Base-by-base conservation (phyloP, 2,888 invertebrate species). In the Orthonychiurus folsomi region DNA sequence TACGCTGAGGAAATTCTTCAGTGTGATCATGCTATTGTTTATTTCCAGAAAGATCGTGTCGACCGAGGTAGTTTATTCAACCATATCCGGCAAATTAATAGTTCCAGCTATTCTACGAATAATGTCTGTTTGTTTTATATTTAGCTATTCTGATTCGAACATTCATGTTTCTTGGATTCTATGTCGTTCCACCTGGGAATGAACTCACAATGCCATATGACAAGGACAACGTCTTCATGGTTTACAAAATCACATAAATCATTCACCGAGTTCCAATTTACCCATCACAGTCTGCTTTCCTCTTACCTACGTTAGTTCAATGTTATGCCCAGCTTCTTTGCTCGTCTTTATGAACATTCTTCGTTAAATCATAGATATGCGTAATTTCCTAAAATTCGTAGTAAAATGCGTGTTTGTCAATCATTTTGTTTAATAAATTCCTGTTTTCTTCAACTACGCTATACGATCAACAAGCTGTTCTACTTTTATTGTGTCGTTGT, bases 131-230 rank as follows among this genome's bases (percentile, higher is more conserved):
- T 25, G 26, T 21, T n/a, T n/a, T n/a, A n/a, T n/a, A n/a, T 78
- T 37, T 79, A 84, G 87, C 87, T 60, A 86, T 87, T 73, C 82
- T 96, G 74, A 86, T 96, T 70, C 87, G 94, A 74, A 93, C 94
- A 47, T 96, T 96, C 84, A 92, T 93, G 88, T 94, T 93, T 80
- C 85, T 96, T 82, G 96, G 96, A 66, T 96, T 96, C 81, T 85
- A 86, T 71, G 84, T 89, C 66, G 81, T 95, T 75, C 85, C 91
- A 52, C 91, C 94, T 54, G 88, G 84, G 72, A 87, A 92, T 69
- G 84, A 84, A 62, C 79, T 88, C 76, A 84, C 68, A 21, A 53
- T 88, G 74, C 87, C 88, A 67, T 82, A 84, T 74, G 81, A 81
- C 73, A 78, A 80, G 77, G 82, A 86, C 80, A 81, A 83, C 74